Evolutionary conservation across 2,113 vertebrate genomes (phyloP).

Genomic region (Egretta garzetta): DNA sequence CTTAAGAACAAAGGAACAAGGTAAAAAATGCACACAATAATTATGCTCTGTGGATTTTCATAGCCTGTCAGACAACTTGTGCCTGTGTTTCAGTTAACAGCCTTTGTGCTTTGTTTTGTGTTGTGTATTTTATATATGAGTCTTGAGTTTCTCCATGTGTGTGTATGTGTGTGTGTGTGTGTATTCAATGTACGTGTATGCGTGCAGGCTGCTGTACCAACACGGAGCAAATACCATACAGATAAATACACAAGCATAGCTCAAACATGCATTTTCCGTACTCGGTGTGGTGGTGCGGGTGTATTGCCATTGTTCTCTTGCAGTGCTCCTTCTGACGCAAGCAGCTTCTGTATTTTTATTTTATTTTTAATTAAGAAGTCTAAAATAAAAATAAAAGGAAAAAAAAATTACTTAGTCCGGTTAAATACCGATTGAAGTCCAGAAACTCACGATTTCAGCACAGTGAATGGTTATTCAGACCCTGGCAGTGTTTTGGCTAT

Average conservation of each 20-base stretch:
- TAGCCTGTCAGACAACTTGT: constrained; percentile 38
- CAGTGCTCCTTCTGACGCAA: not conserved
- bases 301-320: constrained; percentile 42
- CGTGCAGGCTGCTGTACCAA: not conserved
- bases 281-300: not conserved
- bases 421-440: constrained; percentile 45
- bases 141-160: not conserved
- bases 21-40: constrained; percentile 46
- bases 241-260: not conserved
- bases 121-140: not conserved
- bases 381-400: not conserved
- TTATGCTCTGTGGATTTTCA: constrained; percentile 43
- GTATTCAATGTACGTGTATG: not conserved
- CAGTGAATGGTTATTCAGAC: constrained; percentile 67
- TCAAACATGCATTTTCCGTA: constrained; percentile 5
- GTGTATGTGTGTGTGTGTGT: not conserved
- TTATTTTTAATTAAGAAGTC: constrained; percentile 2
- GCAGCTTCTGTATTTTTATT: not conserved
- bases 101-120: constrained; percentile 53
- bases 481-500: constrained; percentile 62
- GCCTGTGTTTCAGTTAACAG: constrained; percentile 35
- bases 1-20: constrained; percentile 72
- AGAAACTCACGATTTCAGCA: constrained; percentile 62
- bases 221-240: not conserved
- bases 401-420: not conserved